Evolutionary conservation across 2,113 vertebrate species (phyloP).

Genomic region (Zapus hudsonius): DNA sequence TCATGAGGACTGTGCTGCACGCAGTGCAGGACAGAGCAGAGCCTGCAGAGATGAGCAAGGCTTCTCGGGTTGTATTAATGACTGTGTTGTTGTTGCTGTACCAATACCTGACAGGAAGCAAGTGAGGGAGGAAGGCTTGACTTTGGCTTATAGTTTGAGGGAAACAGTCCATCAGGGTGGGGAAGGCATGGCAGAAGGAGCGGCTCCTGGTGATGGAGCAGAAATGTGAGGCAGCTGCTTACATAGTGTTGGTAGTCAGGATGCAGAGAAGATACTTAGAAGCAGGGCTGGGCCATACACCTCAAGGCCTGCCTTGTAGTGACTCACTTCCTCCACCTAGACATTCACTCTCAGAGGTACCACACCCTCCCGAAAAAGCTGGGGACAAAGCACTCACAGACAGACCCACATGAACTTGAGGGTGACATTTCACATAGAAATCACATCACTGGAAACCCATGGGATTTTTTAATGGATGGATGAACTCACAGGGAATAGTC

Average conservation of each 20-base stretch:
- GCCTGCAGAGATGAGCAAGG: not conserved
- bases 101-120: not conserved
- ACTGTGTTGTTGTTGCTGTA: too few species aligned
- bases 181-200: not conserved
- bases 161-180: not conserved
- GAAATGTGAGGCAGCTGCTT: not conserved
- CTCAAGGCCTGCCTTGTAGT: too few species aligned
- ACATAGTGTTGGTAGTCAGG: too few species aligned
- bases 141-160: not conserved
- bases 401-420: not conserved
- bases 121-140: not conserved
- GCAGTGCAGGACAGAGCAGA: accelerated
- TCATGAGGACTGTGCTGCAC: accelerated
- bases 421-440: not conserved
- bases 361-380: too few species aligned
- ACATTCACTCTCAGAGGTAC: too few species aligned
- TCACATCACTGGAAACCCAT: too few species aligned
- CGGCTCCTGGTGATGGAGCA: not conserved
- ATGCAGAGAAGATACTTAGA: too few species aligned
- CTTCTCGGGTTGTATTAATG: not conserved
- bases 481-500: not conserved
- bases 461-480: not conserved
- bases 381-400: not conserved
- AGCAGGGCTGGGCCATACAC: not conserved
- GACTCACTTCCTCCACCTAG: too few species aligned